phyloP scores from a whole-genome alignment of 1,140 invertebrate species.

The Andricus grossulariae region DNA sequence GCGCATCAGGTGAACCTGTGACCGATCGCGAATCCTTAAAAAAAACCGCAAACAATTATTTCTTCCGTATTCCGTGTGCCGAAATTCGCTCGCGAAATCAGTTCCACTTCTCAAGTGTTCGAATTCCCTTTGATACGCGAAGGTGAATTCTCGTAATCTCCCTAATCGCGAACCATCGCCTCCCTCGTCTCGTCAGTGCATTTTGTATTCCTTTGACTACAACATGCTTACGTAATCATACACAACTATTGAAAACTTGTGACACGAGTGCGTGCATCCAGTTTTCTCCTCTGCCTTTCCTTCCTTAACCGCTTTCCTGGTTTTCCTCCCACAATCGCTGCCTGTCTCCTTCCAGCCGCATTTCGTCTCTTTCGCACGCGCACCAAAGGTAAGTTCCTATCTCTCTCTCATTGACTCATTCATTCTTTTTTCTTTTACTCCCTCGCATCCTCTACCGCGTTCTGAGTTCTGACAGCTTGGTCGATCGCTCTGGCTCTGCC shows the following conservation, averaged over 20 bases:
- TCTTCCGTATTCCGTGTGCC: too few relatives aligned
- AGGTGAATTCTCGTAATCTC: too few relatives aligned
- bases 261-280: constrained; percentile 36
- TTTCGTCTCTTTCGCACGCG: constrained; percentile 38
- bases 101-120: too few relatives aligned
- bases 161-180: too few relatives aligned
- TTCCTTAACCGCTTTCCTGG: too few relatives aligned
- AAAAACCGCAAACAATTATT: too few relatives aligned
- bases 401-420: background rate
- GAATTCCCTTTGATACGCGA: too few relatives aligned
- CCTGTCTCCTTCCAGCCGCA: constrained; percentile 2
- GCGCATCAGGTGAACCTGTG: too few relatives aligned
- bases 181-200: too few relatives aligned
- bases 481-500: constrained; percentile 64
- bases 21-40: too few relatives aligned
- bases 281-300: background rate
- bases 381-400: constrained; percentile 13
- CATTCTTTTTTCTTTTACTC: constrained; percentile 34
- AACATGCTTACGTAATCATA: constrained; percentile 60
- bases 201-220: constrained; percentile 4
- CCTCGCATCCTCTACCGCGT: constrained; percentile 39
- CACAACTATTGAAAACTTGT: constrained; percentile 40
- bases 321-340: background rate
- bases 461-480: constrained; percentile 63
- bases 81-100: too few relatives aligned